Conservation (phyloP, 2,888 invertebrate species). For the Adineta ricciae region DNA sequence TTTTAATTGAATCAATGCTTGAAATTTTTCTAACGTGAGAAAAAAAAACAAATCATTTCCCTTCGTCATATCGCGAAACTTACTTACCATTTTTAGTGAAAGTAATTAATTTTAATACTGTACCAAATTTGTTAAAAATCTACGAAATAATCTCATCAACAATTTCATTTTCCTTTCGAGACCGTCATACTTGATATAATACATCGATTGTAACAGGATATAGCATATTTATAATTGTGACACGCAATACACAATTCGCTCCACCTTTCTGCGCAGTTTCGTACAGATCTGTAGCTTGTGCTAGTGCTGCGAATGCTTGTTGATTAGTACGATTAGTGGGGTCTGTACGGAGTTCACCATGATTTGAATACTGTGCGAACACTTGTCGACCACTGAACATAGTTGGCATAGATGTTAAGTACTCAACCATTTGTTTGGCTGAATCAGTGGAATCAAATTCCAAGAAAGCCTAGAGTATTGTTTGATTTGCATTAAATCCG, state of each 20-base stretch:
- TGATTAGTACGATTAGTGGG: conserved; percentile 43
- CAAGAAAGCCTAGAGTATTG: conserved; percentile 66
- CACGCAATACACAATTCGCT: conserved; percentile 70
- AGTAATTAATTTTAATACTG: conserved; percentile 96
- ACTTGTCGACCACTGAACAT: conserved; percentile 87
- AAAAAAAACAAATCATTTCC: not conserved
- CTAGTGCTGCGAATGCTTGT: conserved; percentile 44
- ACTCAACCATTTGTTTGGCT: conserved; percentile 86
- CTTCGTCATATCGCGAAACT: not conserved
- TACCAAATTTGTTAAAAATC: conserved; percentile 95
- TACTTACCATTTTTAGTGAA: conserved; percentile 80
- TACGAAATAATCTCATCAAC: not conserved
- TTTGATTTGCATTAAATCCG: not conserved
- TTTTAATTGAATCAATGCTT: conserved; percentile 96
- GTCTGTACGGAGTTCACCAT: conserved; percentile 90
- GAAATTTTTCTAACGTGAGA: conserved; percentile 68
- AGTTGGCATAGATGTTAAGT: conserved; percentile 81
- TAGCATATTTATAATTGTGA: conserved; percentile 95
- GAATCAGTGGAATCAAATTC: conserved; percentile 92
- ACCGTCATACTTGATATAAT: conserved; percentile 61
- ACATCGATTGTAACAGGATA: conserved; percentile 96
- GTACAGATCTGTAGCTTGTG: conserved; percentile 40
- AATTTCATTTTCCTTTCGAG: not conserved
- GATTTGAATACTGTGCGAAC: conserved; percentile 93
- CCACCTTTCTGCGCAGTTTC: conserved; percentile 60